Evolutionary conservation across 2,888 invertebrate genomes (phyloP), one percentile per base, ranked within the genome.

Genomic region (Kryphioiulus occultus): DNA sequence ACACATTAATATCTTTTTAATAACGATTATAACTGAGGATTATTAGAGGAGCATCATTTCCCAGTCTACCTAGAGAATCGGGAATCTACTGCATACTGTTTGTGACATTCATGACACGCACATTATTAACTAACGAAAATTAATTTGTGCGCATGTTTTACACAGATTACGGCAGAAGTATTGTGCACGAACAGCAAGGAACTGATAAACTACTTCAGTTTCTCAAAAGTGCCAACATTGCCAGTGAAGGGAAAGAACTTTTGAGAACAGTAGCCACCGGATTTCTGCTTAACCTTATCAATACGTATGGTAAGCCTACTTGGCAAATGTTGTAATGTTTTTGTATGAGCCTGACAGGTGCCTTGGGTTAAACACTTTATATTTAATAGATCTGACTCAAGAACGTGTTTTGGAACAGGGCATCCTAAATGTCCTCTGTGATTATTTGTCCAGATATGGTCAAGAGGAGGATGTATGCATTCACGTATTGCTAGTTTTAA

Each of bases 201-300:
- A 89, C 90, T 0, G 89, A 90, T 35, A 89, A 88, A 22, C 89
- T 92, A 86, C 88, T 92, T 42, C 90, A 90, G 10, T 89, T 92
- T 68, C 89, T 92, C 85, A 89, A 90, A 87, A 90, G 90, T 30
- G 89, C 91, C 59, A 89, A 91, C 15, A 90, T 89, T 42, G 90
- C 89, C 78, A 91, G 90, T 32, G 90, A 90, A 15, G 91, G 91
- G 0, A 90, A 92, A 90, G 92, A 93, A 90, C 89, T 93, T 92
- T 92, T 95, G 92, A 92, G 95, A 90, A 94, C 94, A 91, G 94
- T 95, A 91, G 94, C 93, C 5, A 95, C 95, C 90, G 97, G 97
- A 89, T 94, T 95, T 88, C 92, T 97, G 85, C 93, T 97, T 86
- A 97, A 97, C 92, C 95, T 96, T 91, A 93, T 96, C 85, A 94